Percentiles rank a stretch among this genome's conserved stretches.
Conservation (phyloP, 1,140 invertebrate species). For the Drosophila kurseongensis region DNA sequence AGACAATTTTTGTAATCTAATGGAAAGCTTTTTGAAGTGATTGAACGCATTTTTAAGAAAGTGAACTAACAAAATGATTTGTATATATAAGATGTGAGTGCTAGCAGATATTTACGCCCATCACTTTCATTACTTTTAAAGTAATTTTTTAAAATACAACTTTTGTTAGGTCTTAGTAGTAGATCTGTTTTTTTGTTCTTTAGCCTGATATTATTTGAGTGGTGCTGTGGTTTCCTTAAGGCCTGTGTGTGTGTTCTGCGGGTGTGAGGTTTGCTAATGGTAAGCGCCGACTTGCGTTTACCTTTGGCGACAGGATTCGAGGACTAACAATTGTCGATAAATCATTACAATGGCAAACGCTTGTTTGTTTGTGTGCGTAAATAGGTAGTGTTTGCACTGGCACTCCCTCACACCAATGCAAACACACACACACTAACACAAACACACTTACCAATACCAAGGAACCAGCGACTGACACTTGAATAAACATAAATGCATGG, state of each 20-base stretch:
- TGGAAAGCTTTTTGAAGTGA: too few relatives aligned
- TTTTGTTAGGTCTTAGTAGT: not conserved
- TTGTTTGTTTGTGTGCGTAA: constrained; percentile 37
- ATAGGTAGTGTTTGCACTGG: constrained; percentile 45
- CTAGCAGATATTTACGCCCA: too few relatives aligned
- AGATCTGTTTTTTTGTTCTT: not conserved
- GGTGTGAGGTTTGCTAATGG: constrained; percentile 28
- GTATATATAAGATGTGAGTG: too few relatives aligned
- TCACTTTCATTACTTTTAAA: not conserved
- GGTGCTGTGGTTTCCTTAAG: not conserved
- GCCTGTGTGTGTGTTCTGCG: not conserved
- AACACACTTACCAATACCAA: constrained; percentile 1
- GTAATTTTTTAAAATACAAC: not conserved
- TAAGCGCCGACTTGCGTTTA: constrained; percentile 39
- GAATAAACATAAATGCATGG: constrained; percentile 76
- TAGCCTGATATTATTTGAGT: not conserved
- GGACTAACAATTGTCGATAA: constrained; percentile 66
- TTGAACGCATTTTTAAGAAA: too few relatives aligned
- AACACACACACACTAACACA: constrained; percentile 2
- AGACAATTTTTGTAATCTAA: too few relatives aligned
- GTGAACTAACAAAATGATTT: too few relatives aligned
- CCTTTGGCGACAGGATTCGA: constrained; percentile 38
- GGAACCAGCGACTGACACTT: constrained; percentile 48
- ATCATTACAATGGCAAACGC: constrained; percentile 71
- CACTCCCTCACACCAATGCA: constrained; percentile 14